Base-by-base conservation (phyloP, 1,140 invertebrate species). In the Micrasema minimum region DNA sequence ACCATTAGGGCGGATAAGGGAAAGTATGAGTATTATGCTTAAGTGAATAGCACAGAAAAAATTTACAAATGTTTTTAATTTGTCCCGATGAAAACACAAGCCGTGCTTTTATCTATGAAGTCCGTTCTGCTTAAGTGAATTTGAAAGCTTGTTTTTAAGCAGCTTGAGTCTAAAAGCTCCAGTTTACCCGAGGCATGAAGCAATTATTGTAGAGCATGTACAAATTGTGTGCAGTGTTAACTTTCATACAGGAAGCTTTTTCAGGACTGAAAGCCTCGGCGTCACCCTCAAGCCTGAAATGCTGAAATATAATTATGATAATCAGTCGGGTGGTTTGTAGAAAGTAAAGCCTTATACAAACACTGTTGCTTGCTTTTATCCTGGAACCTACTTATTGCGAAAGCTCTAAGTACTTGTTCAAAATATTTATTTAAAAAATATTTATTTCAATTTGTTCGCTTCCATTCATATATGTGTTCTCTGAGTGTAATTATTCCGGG, bases 241-340 rank as follows among this genome's bases (percentile, higher is more conserved):
- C 31, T 59, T 41, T 53, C 51, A 31, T 14, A 20, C 55, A 18
- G 31, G 12, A 38, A 59, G 55, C 26, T 38, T 41, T 53, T 59
- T 59, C 14, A 59, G 55, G 16, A 12, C 20, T 41, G 55, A 38
- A 41, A 59, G 51, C 31, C 11, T 38, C 16, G 1, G n/a, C 55
- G 55, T 38, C 55, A 38, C 55, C n/a, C 55, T 51, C 18, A 31
- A 31, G 26, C 26, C 26, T 31, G 26, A 31, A 9, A 18, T 7
- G n/a, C 55, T 59, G 37, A 59, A 59, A 22, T 59, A 59, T 59
- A 59, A 59, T 59, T 59, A 59, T 59, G 55, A 59, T 59, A 59
- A 59, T 59, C 55, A 59, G 55, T 59, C 14, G 55, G 55, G 37
- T 31, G 55, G 55, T 41, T 20, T 12, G 26, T 7, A 4, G 26